Evolutionary conservation across 1,140 invertebrate genomes (phyloP).

Genomic region (Polyergus mexicanus): DNA sequence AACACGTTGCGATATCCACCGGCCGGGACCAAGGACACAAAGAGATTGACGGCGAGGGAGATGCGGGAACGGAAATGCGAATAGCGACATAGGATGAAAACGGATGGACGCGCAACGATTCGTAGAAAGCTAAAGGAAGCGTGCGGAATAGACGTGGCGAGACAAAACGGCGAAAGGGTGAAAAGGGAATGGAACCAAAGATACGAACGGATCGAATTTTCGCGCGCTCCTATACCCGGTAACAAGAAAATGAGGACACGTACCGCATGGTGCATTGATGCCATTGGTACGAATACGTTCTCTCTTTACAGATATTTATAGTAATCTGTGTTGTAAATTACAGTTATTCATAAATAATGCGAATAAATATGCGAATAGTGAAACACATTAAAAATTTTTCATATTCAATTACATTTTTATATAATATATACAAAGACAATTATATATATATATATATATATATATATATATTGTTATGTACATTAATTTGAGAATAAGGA

Average conservation of each 20-base stretch:
- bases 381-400: neutral
- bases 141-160: neutral
- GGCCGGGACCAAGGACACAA: conserved; percentile 48
- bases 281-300: neutral
- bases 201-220: conserved; percentile 34
- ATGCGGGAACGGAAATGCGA: neutral
- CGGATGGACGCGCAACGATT: neutral
- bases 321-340: neutral
- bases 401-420: neutral
- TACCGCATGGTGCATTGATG: neutral
- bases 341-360: neutral
- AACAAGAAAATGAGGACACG: conserved; percentile 4
- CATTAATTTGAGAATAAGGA: neutral
- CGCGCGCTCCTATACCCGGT: neutral
- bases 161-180: conserved; percentile 38
- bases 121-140: conserved; percentile 24
- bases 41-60: conserved; percentile 29
- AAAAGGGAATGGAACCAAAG: conserved; percentile 18
- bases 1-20: conserved; percentile 47
- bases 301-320: neutral
- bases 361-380: neutral
- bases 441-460: neutral
- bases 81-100: neutral
- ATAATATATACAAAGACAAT: neutral
- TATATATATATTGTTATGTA: neutral